Evolutionary conservation across 2,113 vertebrate species (phyloP), one percentile per base, ranked within the genome.

Genomic region (Gallinago undulata): DNA sequence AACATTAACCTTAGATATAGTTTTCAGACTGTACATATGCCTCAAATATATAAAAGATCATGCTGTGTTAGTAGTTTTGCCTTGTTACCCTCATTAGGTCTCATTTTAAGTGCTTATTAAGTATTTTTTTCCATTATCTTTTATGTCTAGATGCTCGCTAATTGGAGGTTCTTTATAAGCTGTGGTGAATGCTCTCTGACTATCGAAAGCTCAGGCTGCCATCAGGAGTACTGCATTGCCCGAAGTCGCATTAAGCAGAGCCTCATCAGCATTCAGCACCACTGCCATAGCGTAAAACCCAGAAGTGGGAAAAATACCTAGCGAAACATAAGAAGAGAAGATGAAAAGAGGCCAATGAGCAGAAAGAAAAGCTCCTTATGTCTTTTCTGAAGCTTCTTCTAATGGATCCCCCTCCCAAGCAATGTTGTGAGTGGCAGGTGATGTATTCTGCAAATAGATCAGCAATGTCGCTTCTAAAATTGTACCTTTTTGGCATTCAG

Each of bases 371-470:
- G 19, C 77, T 76, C 60, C 77, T 90, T 56, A 75, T 73, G 35
- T 82, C 84, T 93, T 67, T 72, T 91, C 66, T 89, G 73, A 83
- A 91, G 75, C 31, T 83, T 83, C 78, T 96, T 79, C 88, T 95
- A 96, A 96, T 93, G 89, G 82, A 89, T 95, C 73, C 57, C 64
- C 77, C 90, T 93, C 89, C 89, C 82, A 85, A 67, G 67, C 41
- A 95, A 39, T 87, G 94, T 87, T 83, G 74, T 6, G 0, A 93
- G 76, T 92, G 51, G 60, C 66, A 93, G 66, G 82, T 69, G 80
- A 97, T 88, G 59, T 85, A 76, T 96, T 97, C 89, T 91, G 94
- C 96, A 97, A 96, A 97, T 90, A 97, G 87, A 97, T 95, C 79
- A 81, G 89, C 81, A 95, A 94, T 97, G 91, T 86, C 85, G 79